phyloP scores from a whole-genome alignment of 2,113 vertebrate species.

The Serinus canaria region DNA sequence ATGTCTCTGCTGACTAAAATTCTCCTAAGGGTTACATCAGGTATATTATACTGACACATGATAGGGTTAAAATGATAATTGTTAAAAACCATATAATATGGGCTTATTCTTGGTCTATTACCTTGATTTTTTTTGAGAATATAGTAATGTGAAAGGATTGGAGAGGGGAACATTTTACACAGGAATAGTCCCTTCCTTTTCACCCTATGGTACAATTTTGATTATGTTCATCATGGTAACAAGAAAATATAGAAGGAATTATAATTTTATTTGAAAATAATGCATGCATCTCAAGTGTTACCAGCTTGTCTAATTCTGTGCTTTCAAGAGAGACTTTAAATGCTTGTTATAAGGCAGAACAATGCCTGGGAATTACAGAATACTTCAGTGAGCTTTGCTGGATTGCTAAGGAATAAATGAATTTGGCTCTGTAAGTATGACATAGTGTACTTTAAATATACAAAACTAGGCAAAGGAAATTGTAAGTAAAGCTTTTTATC shows the following conservation, averaged over 20 bases:
- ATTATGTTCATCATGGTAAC: not conserved
- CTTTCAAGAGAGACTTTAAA: not conserved
- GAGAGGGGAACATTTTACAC: not conserved
- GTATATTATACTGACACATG: not conserved
- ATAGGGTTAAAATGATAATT: not conserved
- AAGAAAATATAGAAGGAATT: not conserved
- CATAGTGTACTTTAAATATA: not conserved
- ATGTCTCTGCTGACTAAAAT: not conserved
- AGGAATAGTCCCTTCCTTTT: not conserved
- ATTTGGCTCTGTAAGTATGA: conserved; percentile 20
- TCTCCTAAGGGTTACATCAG: not conserved
- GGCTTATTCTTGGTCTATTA: not conserved
- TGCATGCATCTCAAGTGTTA: not conserved
- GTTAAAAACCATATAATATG: not conserved
- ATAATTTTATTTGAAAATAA: not conserved
- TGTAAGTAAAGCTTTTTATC: conserved; percentile 55
- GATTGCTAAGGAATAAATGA: conserved; percentile 30
- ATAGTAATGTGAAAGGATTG: not conserved
- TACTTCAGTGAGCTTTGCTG: not conserved
- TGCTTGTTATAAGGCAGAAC: not conserved
- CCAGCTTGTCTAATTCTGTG: not conserved
- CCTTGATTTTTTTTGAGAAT: not conserved
- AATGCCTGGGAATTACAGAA: not conserved
- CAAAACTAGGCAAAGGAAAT: conserved; percentile 40
- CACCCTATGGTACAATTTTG: not conserved